phyloP scores from a whole-genome alignment of 2,888 invertebrate species.

The Altica lythri region DNA sequence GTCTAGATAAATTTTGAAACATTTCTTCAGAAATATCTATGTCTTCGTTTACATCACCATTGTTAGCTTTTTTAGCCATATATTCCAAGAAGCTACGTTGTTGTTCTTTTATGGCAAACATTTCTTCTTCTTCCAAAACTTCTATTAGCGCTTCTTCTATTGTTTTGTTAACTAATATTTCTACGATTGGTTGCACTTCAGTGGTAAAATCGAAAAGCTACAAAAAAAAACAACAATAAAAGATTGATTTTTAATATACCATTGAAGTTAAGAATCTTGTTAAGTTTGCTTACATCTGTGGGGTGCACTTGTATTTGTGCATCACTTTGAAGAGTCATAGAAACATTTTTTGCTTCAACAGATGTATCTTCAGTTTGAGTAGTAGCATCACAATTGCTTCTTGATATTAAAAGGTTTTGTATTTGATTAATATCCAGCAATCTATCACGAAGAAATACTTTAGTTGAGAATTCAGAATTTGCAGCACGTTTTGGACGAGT shows the following conservation, averaged over 20 bases:
- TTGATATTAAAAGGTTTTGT: slow-evolving; percentile 79
- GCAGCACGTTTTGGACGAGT: slow-evolving; percentile 60
- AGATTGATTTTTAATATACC: neutral
- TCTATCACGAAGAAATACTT: slow-evolving; percentile 77
- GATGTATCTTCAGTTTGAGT: slow-evolving; percentile 83
- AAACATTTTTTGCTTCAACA: slow-evolving; percentile 60
- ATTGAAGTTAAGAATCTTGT: neutral
- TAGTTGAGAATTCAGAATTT: slow-evolving; percentile 77
- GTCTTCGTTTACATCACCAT: neutral
- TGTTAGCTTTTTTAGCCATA: slow-evolving; percentile 79
- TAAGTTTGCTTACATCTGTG: slow-evolving; percentile 68
- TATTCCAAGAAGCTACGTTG: slow-evolving; percentile 74
- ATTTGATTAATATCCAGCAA: slow-evolving; percentile 72
- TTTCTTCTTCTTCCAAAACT: slow-evolving; percentile 91
- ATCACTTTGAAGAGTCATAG: slow-evolving; percentile 30
- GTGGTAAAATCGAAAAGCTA: slow-evolving; percentile 89
- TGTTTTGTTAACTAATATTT: slow-evolving; percentile 86
- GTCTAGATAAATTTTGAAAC: neutral
- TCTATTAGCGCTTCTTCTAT: slow-evolving; percentile 88
- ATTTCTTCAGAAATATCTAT: neutral
- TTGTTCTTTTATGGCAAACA: slow-evolving; percentile 78
- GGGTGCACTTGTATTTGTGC: slow-evolving; percentile 85
- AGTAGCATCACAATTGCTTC: slow-evolving; percentile 75
- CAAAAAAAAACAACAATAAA: slow-evolving; percentile 49
- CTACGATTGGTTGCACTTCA: slow-evolving; percentile 88